These are phyloP conservation scores for Calliscelio sp. DNA, from an alignment of 2,888 invertebrate genomes.

Conservation along the genomic window DNA sequence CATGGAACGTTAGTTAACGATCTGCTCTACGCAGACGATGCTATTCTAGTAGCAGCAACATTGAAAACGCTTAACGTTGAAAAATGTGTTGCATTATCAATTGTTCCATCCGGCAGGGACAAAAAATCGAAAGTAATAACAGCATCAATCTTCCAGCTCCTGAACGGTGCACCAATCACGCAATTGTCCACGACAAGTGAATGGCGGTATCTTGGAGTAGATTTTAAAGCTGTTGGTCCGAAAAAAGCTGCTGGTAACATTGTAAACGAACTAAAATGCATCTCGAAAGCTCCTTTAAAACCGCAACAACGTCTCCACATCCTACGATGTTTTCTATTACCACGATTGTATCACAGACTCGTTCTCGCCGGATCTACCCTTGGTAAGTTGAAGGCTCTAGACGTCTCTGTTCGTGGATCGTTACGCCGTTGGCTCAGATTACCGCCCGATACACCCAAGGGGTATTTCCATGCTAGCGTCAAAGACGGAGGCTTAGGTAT, in stretches of 20 bases:
- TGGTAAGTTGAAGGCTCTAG: constrained; percentile 76
- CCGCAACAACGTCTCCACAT: constrained; percentile 42
- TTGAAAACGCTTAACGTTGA: constrained; percentile 75
- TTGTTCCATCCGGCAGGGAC: constrained; percentile 72
- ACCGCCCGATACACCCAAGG: constrained; percentile 78
- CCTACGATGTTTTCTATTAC: not conserved
- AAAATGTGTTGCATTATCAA: constrained; percentile 79
- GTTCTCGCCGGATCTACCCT: constrained; percentile 78
- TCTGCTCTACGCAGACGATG: constrained; percentile 82
- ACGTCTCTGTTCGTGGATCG: constrained; percentile 78
- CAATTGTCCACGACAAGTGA: not conserved
- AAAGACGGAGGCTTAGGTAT: constrained; percentile 77
- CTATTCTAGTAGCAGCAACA: constrained; percentile 80
- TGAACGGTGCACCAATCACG: not conserved
- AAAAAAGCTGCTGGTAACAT: constrained; percentile 7
- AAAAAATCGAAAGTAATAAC: constrained; percentile 62
- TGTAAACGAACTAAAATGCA: not conserved
- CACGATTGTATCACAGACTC: constrained; percentile 64
- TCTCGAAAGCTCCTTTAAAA: constrained; percentile 40
- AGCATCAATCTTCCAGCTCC: not conserved
- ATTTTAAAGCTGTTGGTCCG: constrained; percentile 2
- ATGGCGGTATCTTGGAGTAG: constrained; percentile 30
- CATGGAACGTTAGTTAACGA: not conserved
- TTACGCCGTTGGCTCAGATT: constrained; percentile 79
- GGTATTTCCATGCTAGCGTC: constrained; percentile 79